Base-by-base conservation (phyloP, 2,113 vertebrate genomes). In the Symphodus melops region DNA sequence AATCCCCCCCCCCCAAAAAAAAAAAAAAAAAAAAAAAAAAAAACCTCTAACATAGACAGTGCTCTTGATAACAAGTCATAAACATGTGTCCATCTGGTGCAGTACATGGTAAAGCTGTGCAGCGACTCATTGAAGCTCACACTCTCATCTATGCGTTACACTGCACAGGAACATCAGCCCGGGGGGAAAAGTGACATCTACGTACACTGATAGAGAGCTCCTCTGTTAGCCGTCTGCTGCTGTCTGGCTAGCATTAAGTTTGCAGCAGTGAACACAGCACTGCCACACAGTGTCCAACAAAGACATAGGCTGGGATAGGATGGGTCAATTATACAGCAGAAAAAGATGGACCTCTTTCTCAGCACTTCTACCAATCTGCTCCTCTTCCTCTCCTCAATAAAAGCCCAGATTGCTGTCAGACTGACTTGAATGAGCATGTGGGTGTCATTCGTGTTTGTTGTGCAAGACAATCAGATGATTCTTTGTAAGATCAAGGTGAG, bases 231-330 rank as follows among this genome's bases (percentile, higher is more conserved):
- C 41, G 71, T n/a, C 7, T 68, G 36, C 63, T 60, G 64, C 57
- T 82, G 60, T 73, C 49, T 68, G 62, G 28, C 28, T 33, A 33
- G 46, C 64, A 48, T 60, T 60, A 51, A 46, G 42, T 75, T 36
- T 72, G 63, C 63, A 74, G 75, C 68, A 9, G 13, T 78, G 51
- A 39, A 76, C 48, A 55, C 56, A 19, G 71, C 23, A 51, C 68
- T 69, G 76, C 72, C 77, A 75, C 54, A 37, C 63, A 49, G 81
- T 79, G 84, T 72, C 70, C 77, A 75, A 72, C 59, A 2, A 62
- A 67, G 77, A 51, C 72, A 81, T 25, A 52, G 25, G 21, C 59
- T 62, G n/a, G n/a, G n/a, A n/a, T n/a, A n/a, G n/a, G n/a, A 68
- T 19, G 37, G 44, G 44, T 44, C 12, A 17, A 57, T 8, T 68